phyloP scores from a whole-genome alignment of 2,797 vertebrate genomes.

The Microcaecilia unicolor region DNA sequence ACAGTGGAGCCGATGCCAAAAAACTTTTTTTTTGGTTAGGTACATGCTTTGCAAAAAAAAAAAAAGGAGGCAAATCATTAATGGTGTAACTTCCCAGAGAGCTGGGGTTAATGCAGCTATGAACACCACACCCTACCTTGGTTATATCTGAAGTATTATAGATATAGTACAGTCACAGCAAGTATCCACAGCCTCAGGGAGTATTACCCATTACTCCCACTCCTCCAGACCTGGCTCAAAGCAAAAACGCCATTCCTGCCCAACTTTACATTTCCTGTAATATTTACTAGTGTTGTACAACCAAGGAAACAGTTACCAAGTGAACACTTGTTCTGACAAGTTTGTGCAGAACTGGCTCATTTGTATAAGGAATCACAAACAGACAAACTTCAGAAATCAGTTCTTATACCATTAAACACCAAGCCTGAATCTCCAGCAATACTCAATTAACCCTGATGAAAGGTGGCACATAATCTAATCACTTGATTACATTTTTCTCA shows the following conservation, averaged over 20 bases:
- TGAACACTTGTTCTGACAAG: not conserved
- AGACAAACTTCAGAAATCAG: too few relatives aligned
- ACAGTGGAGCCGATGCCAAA: too few relatives aligned
- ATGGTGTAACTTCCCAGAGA: slow-evolving; percentile 29
- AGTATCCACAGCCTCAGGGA: slow-evolving; percentile 22
- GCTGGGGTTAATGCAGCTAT: slow-evolving; percentile 20
- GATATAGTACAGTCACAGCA: slow-evolving; percentile 21
- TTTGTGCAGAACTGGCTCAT: not conserved
- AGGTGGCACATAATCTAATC: too few relatives aligned
- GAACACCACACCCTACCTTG: slow-evolving; percentile 23
- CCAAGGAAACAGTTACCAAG: not conserved
- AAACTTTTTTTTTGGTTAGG: too few relatives aligned
- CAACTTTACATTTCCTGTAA: too few relatives aligned
- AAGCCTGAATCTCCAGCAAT: too few relatives aligned
- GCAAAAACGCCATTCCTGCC: slow-evolving; percentile 5
- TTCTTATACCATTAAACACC: too few relatives aligned
- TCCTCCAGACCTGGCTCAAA: slow-evolving; percentile 17
- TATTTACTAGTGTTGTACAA: too few relatives aligned
- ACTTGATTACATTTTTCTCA: too few relatives aligned
- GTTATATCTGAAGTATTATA: slow-evolving; percentile 11
- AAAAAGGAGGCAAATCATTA: not conserved
- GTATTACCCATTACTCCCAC: slow-evolving; percentile 7
- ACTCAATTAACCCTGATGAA: too few relatives aligned
- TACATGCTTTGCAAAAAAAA: too few relatives aligned
- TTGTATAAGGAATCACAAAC: too few relatives aligned